Base-by-base conservation (phyloP, 2,797 vertebrate species). In the Sebastes miniatus region DNA sequence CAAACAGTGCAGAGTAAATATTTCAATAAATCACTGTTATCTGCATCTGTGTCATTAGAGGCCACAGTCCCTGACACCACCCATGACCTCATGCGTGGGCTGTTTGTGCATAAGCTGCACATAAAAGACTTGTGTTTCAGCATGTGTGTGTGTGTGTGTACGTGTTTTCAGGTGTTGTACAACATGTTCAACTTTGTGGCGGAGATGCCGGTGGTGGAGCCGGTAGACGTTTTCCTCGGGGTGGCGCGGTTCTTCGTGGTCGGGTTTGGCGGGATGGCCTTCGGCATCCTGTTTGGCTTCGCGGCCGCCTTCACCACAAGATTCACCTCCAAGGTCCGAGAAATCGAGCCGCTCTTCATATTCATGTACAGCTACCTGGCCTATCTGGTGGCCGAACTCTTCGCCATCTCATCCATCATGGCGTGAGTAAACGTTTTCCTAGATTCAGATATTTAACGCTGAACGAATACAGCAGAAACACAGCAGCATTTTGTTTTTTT, bases 321-420 rank as follows among this genome's bases (percentile, higher is more conserved):
- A 61, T 99, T 99, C 95, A 99, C 99, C 56, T 95, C 96, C 89
- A 98, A 95, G 86, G 97, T 99, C 76, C 91, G 96, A 75, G 98
- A 99, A 87, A 99, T 99, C 36, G 98, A 99, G 93, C 98, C 99
- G 0, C 97, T 99, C 68, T 98, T 99, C 90, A 97, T 99, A 89
- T 99, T 99, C 95, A 96, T 99, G 95, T 99, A 96, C 95, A 98
- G 98, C 92, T 99, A 99, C 88, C 92, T 99, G 92, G 97, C 97
- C 76, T 99, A 99, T 77, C 96, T 99, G 88, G 96, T 97, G 74
- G 97, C 99, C 0, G 99, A 99, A 94, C 97, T 99, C 90, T 97
- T 99, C 66, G 93, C 96, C 80, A 96, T 99, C 88, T 99, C 99
- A 0, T 98, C 98, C 90, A 99, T 99, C 94, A 98, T 98, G 98